Evolutionary conservation across 2,113 vertebrate genomes (phyloP), one percentile per base, ranked within the genome.

Genomic region (Scophthalmus maximus): DNA sequence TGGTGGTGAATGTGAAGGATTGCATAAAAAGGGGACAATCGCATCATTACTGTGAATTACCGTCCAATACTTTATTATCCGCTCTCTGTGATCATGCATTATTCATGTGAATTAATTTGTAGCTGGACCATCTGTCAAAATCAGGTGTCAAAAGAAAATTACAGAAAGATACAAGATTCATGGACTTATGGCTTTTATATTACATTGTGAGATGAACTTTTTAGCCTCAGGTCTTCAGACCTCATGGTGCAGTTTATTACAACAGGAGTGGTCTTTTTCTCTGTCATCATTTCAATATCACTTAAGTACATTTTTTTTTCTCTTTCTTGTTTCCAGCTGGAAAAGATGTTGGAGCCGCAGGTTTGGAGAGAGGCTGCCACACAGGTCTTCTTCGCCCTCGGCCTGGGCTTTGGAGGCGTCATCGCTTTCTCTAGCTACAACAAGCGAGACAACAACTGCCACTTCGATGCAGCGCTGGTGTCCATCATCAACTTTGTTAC

Each of bases 391-490:
- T 99, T 99, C 0, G 98, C 98, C 14, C 81, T 99, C 47, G 98
- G 98, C 3, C 86, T 99, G 64, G 98, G 98, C 30, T 99, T 99
- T 0, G 98, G 98, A 1, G 98, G 98, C 0, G 98, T 99, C 89
- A 99, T 99, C 0, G 98, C 98, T 58, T 99, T 99, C 92, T 99
- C 98, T 86, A 98, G 97, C 92, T 99, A 99, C 95, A 99, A 99
- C 92, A 99, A 99, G 79, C 95, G 96, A 52, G 97, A 99, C 92
- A 99, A 99, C 92, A 99, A 99, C 93, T 99, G 98, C 83, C 98
- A 99, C 88, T 99, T 99, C 0, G 98, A 99, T 0, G 98, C 98
- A 0, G 92, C 95, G 0, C 93, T 99, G 0, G 98, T 99, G 64
- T 98, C 98, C 81, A 73, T 96, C 88, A 99, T 99, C 87, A 99